Base-by-base conservation (phyloP, 1,140 invertebrate species). In the Cotesia vestalis region DNA sequence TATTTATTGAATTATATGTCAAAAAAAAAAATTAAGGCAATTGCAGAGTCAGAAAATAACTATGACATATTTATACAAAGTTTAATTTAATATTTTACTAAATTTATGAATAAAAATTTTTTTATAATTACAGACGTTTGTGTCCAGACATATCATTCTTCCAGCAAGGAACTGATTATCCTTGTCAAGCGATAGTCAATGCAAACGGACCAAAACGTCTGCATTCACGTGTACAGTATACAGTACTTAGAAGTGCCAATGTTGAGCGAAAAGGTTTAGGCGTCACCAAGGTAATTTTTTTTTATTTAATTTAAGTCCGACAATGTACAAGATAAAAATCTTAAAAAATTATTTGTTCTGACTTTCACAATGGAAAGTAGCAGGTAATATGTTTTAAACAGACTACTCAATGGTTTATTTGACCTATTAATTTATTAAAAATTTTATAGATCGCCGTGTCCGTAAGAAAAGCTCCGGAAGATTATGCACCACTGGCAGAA, bases 131-230 rank as follows among this genome's bases (percentile, higher is more conserved):
- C 77, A 93, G 92, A 75, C 90, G 97, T 20, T 82, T 99, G 0
- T 98, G 95, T 88, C 97, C 97, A 61, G 97, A 98, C 83, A 96
- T 99, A 82, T 96, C 95, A 69, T 99, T 99, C 85, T 99, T 98
- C 85, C 96, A 98, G 89, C 94, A 93, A 84, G 91, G 95, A 5
- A 96, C 95, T 5, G 93, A 96, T 68, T 96, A 91, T 88, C 96
- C 95, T 17, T 95, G 93, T 81, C 77, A 89, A 73, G 90, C 85
- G 77, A 92, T 96, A 78, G 91, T 93, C 0, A 89, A 91, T 82
- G 92, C 90, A 77, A 91, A 90, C 79, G 93, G 92, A 4, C 90
- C 91, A 35, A 93, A 95, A 80, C 87, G 95, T 74, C 87, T 98
- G 34, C 94, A 97, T 77, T 92, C 92, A 78, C 88, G 96, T 78